These are phyloP conservation scores for Eospalax fontanierii DNA, from an alignment of 2,797 vertebrate genomes.

Conservation along the genomic window DNA sequence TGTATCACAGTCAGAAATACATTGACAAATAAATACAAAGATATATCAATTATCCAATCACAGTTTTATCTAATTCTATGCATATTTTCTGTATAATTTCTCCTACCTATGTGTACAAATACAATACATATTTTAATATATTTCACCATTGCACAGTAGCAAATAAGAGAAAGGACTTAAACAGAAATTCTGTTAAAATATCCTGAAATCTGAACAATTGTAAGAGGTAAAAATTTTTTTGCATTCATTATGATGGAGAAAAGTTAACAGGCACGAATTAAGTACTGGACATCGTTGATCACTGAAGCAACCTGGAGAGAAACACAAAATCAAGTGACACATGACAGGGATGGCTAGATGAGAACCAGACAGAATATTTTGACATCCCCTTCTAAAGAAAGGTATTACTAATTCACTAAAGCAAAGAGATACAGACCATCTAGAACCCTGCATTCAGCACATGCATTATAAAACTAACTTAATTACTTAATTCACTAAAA, in stretches of 20 bases:
- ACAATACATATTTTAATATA: background rate
- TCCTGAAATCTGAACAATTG: background rate
- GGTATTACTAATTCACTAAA: background rate
- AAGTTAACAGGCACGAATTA: background rate
- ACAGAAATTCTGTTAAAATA: background rate
- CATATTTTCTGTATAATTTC: background rate
- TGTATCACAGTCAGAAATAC: background rate
- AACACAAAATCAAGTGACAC: background rate
- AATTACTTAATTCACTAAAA: no score
- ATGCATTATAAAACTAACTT: background rate
- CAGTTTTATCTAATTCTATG: conserved; percentile 5
- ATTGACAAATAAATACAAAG: background rate
- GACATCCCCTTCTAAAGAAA: background rate
- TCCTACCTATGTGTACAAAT: background rate
- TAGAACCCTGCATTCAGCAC: background rate
- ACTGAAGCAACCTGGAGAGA: conserved; percentile 3
- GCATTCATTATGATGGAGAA: background rate
- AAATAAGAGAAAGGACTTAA: conserved; percentile 27
- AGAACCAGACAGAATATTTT: conserved; percentile 7
- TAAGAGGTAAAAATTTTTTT: conserved; percentile 15
- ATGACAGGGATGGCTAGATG: background rate
- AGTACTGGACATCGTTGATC: background rate
- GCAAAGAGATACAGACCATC: background rate
- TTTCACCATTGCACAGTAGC: background rate
- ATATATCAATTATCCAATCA: background rate